phyloP scores from a whole-genome alignment of 2,888 invertebrate genomes.

The Aradus depressus region DNA sequence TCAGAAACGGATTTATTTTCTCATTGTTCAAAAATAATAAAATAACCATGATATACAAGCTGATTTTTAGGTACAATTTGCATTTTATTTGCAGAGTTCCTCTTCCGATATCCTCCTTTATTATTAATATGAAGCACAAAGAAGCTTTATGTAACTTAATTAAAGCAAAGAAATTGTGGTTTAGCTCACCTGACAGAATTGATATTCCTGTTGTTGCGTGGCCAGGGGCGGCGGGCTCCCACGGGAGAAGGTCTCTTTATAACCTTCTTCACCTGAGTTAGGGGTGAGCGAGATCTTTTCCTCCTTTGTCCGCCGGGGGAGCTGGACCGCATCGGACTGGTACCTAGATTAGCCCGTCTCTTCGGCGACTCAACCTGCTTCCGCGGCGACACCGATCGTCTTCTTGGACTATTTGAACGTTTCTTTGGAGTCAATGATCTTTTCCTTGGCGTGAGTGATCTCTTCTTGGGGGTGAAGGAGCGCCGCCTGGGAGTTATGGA shows the following conservation, averaged over 20 bases:
- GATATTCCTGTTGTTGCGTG: slow-evolving; percentile 3
- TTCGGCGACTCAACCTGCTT: slow-evolving; percentile 3
- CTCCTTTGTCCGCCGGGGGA: slow-evolving; percentile 1
- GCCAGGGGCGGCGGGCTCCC: neutral
- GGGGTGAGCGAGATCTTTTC: slow-evolving; percentile 13
- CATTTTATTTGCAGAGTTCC: too few relatives aligned
- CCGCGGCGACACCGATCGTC: slow-evolving; percentile 15
- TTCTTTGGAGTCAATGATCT: slow-evolving; percentile 15
- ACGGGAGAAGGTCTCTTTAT: slow-evolving; percentile 5
- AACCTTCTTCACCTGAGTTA: neutral
- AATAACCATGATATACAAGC: too few relatives aligned
- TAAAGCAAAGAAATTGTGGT: too few relatives aligned
- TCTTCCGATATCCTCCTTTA: too few relatives aligned
- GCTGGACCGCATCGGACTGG: neutral
- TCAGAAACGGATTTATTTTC: too few relatives aligned
- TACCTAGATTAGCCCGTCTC: slow-evolving; percentile 2
- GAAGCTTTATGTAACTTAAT: too few relatives aligned
- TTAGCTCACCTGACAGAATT: too few relatives aligned
- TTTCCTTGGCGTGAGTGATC: slow-evolving; percentile 10
- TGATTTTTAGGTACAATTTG: too few relatives aligned
- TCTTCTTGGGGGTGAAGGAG: slow-evolving; percentile 3
- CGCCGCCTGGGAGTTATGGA: slow-evolving; percentile 4
- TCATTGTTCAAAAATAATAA: too few relatives aligned
- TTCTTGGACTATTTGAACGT: neutral
- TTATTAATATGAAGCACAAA: too few relatives aligned